phyloP scores from a whole-genome alignment of 1,140 invertebrate species.

The Potamilus streckersoni region DNA sequence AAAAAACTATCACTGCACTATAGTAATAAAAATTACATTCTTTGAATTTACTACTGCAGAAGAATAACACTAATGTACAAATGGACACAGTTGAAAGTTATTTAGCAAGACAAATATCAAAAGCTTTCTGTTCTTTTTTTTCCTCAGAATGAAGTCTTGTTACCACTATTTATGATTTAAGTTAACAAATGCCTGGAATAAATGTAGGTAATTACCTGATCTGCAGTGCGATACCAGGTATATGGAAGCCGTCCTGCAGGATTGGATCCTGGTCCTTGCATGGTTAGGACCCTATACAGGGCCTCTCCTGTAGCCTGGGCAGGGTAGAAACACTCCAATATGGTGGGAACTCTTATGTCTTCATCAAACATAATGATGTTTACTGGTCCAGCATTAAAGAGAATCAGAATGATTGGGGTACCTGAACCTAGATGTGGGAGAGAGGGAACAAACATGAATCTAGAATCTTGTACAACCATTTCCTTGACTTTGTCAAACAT shows the following conservation, averaged over 20 bases:
- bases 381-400: constrained; percentile 61
- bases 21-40: too few species aligned
- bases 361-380: constrained; percentile 45
- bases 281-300: constrained; percentile 42
- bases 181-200: too few species aligned
- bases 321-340: constrained; percentile 64
- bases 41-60: too few species aligned
- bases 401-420: constrained; percentile 48
- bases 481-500: too few species aligned
- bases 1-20: too few species aligned
- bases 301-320: constrained; percentile 61
- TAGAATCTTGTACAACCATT: not conserved
- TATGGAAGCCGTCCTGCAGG: constrained; percentile 58
- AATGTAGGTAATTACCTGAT: constrained; percentile 33
- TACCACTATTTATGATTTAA: too few species aligned
- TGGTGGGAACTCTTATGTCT: constrained; percentile 40
- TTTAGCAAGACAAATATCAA: too few species aligned
- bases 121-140: too few species aligned
- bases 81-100: too few species aligned
- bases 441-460: not conserved
- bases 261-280: constrained; percentile 39
- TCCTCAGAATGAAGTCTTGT: too few species aligned
- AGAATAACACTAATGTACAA: too few species aligned
- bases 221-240: constrained; percentile 51
- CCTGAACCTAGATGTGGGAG: constrained; percentile 10